Percentiles rank a stretch among this genome's conserved stretches.
Evolutionary conservation across 1,140 invertebrate species (phyloP).

Genomic region (Goniozus legneri): DNA sequence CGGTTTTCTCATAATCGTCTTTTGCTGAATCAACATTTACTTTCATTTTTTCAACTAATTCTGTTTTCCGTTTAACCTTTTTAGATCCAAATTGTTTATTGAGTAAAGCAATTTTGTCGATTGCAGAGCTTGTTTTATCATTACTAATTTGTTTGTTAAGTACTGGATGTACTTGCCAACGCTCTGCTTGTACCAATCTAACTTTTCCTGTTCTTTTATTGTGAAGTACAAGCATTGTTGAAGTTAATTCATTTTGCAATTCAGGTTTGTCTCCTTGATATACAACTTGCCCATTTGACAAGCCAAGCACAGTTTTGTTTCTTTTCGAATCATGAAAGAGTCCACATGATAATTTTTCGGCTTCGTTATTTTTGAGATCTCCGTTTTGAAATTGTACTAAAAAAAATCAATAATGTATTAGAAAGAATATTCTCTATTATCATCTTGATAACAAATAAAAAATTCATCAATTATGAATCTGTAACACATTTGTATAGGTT

Average conservation of each 20-base stretch:
- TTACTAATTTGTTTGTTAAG: constrained; percentile 25
- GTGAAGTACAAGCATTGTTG: constrained; percentile 44
- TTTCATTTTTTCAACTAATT: constrained; percentile 52
- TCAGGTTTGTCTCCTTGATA: constrained; percentile 44
- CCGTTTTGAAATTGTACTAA: constrained; percentile 49
- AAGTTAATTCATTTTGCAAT: constrained; percentile 25
- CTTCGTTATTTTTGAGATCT: constrained; percentile 35
- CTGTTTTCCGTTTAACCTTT: constrained; percentile 47
- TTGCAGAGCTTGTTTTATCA: constrained; percentile 5
- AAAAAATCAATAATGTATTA: not conserved
- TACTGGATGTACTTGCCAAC: constrained; percentile 43
- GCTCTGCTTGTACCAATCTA: constrained; percentile 37
- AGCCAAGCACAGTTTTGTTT: constrained; percentile 33
- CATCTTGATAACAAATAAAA: not conserved
- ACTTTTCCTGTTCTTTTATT: constrained; percentile 44
- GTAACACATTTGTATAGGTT: too few relatives aligned
- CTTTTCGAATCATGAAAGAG: constrained; percentile 35
- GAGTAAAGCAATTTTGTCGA: constrained; percentile 30
- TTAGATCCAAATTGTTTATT: constrained; percentile 58
- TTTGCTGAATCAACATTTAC: constrained; percentile 50
- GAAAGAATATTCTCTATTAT: not conserved
- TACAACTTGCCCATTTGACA: constrained; percentile 43
- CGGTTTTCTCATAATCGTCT: constrained; percentile 50
- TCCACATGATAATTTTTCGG: constrained; percentile 36
- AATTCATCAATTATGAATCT: constrained; percentile 6